A percentile compares a stretch with the other conserved stretches of the same genome.
phyloP scores from a whole-genome alignment of 2,888 invertebrate genomes.

The Odontocerum albicorne region DNA sequence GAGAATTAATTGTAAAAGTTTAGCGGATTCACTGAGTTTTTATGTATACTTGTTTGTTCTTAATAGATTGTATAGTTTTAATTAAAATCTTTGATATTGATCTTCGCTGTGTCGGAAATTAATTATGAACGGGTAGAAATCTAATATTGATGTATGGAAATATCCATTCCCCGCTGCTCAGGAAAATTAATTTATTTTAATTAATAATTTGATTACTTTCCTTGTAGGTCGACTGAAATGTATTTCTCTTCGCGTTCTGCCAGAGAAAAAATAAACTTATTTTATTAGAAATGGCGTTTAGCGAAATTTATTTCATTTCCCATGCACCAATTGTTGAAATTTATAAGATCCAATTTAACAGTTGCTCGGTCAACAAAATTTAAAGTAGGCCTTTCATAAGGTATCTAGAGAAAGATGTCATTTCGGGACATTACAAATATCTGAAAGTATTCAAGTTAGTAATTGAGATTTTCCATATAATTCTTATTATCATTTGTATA shows the following conservation, averaged over 20 bases:
- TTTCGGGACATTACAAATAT: too few species aligned
- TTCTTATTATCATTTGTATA: too few species aligned
- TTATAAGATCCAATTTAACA: conserved; percentile 16
- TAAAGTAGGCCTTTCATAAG: too few species aligned
- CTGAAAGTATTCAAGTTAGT: too few species aligned
- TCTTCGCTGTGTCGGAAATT: conserved; percentile 37
- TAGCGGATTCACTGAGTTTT: conserved; percentile 36
- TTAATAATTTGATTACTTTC: conserved; percentile 24
- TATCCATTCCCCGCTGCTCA: conserved; percentile 17
- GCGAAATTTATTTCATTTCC: not conserved
- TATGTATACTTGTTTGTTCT: conserved; percentile 37
- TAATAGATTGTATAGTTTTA: conserved; percentile 38
- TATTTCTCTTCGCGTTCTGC: too few species aligned
- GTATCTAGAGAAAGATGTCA: too few species aligned
- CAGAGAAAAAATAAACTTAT: too few species aligned
- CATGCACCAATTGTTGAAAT: conserved; percentile 19
- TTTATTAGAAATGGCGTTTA: conserved; percentile 4
- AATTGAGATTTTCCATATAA: too few species aligned
- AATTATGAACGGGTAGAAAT: conserved; percentile 36
- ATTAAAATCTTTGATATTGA: conserved; percentile 38
- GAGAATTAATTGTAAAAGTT: conserved; percentile 38
- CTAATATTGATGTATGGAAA: conserved; percentile 33
- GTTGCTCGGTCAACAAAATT: conserved; percentile 15
- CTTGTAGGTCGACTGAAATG: not conserved
- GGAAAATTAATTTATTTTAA: conserved; percentile 26